phyloP scores from a whole-genome alignment of 2,797 vertebrate species.

The Chaenodraco wilsoni region DNA sequence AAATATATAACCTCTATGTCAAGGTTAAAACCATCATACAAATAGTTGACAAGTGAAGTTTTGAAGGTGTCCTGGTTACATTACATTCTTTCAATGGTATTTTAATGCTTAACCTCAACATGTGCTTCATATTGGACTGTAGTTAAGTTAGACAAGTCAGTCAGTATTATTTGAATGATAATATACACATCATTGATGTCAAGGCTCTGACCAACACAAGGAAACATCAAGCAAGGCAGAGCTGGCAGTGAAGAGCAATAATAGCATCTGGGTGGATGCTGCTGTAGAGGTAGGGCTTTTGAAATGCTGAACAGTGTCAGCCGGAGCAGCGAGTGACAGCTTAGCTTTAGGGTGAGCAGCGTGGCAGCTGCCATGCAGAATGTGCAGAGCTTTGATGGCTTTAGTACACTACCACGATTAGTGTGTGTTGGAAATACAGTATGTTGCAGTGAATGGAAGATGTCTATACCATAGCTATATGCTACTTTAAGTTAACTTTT shows the following conservation, averaged over 20 bases:
- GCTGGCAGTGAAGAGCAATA: neutral
- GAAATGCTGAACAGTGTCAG: conserved; percentile 7
- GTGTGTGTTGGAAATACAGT: neutral
- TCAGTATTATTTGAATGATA: conserved; percentile 3
- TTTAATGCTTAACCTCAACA: neutral
- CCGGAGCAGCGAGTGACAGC: conserved; percentile 12
- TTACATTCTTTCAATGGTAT: neutral
- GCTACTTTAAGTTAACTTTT: neutral
- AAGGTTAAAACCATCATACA: neutral
- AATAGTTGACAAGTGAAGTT: neutral
- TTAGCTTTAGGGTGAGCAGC: conserved; percentile 3
- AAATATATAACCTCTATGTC: neutral
- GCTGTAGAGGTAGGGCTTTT: conserved; percentile 14
- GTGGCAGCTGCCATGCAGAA: conserved; percentile 2
- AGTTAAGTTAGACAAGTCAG: neutral
- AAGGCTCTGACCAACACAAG: conserved; percentile 16
- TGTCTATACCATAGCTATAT: neutral
- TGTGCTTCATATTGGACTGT: neutral
- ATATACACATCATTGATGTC: neutral
- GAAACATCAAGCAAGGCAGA: neutral
- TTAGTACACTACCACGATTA: neutral
- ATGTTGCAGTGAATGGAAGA: neutral
- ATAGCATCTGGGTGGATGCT: conserved; percentile 19
- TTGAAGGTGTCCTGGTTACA: neutral
- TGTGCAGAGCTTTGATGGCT: neutral